These are phyloP conservation scores for Crotophaga sulcirostris DNA, from an alignment of 2,113 vertebrate species.

Conservation along the genomic window DNA sequence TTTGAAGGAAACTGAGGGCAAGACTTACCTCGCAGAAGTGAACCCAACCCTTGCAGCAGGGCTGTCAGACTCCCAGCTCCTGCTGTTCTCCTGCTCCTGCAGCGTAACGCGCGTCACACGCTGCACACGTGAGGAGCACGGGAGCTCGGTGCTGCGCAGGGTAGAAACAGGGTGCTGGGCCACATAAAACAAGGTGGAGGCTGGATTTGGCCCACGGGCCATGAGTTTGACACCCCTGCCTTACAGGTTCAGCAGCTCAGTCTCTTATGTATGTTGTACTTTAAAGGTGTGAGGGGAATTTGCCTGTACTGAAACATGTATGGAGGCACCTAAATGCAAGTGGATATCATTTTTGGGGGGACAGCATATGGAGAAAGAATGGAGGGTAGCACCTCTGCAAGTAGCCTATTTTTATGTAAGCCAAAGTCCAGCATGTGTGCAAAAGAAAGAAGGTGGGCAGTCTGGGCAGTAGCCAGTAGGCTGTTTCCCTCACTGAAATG, in stretches of 20 bases:
- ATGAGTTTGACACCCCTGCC: too few species aligned
- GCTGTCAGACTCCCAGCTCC: too few species aligned
- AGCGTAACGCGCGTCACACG: too few species aligned
- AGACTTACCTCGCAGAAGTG: neutral
- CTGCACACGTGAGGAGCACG: too few species aligned
- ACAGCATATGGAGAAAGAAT: neutral
- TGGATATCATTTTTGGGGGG: rapidly evolving
- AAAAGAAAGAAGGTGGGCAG: neutral
- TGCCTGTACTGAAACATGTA: neutral
- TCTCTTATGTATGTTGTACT: neutral
- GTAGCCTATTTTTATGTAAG: neutral
- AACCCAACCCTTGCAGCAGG: neutral
- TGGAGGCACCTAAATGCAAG: neutral
- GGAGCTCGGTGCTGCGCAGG: too few species aligned
- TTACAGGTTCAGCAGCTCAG: neutral
- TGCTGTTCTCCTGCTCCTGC: too few species aligned
- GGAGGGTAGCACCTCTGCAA: neutral
- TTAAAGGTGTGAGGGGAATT: neutral
- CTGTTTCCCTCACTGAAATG: neutral
- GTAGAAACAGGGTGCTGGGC: too few species aligned
- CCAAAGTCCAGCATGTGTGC: neutral
- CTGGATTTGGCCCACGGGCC: too few species aligned
- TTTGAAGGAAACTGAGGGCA: neutral
- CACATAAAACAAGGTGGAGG: too few species aligned
- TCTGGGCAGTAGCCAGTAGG: neutral